Base-by-base conservation (phyloP, 2,113 vertebrate species). In the Galeopterus variegatus region DNA sequence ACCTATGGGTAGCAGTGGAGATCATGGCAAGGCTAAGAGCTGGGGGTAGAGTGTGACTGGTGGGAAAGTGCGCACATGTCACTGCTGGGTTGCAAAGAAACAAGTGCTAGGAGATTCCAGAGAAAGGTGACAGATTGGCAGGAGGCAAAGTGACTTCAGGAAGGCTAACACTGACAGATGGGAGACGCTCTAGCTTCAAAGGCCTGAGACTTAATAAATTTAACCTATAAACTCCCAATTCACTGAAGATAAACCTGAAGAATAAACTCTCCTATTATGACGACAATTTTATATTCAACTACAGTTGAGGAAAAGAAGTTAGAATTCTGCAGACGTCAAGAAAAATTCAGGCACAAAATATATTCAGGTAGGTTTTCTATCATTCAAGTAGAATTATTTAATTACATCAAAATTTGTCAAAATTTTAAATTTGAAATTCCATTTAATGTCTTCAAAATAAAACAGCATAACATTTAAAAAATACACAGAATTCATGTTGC, bases 361-460 rank as follows among this genome's bases (percentile, higher is more conserved):
- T 7, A 72, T 18, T 67, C 52, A 76, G 7, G 15, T 56, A 54
- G 18, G 62, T 50, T 76, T 92, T 64, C 33, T n/a, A 73, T 54
- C 65, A 65, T 26, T 58, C 4, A 8, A 72, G 41, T 41, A 41
- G 41, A 41, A 79, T 72, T 18, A 23, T n/a, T 64, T 62, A 87
- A 73, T 65, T 41, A n/a, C 0, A 36, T 9, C 21, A 84, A 52
- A 58, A 52, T 36, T 31, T 41, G 5, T n/a, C 33, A 79, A 70
- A 62, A 62, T 6, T 52, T 52, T 28, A 50, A 52, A 50, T 76
- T 28, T 77, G 15, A 64, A 54, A 69, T 36, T 85, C 28, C 45
- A 83, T 23, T 28, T 85, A 41, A 28, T 23, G 10, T 19, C 69
- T 90, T 93, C 56, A 86, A 88, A 89, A 79, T 28, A 82, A 96